Conservation (phyloP, 2,113 vertebrate species). For the Rhinichthys klamathensis region DNA sequence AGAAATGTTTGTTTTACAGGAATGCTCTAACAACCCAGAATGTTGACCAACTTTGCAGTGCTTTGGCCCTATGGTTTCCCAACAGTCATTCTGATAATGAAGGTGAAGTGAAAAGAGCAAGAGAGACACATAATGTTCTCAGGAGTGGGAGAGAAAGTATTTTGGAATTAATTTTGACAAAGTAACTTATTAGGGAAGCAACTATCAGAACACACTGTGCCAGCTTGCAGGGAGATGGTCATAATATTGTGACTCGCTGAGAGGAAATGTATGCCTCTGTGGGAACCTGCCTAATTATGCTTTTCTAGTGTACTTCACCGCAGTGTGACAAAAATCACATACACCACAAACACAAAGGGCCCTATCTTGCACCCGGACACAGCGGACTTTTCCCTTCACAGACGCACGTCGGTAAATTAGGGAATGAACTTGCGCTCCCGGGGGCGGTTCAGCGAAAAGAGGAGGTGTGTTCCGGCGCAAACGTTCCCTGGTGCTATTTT, state of each 20-base stretch:
- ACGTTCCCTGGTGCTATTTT: no score
- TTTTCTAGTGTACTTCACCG: background rate
- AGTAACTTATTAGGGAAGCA: background rate
- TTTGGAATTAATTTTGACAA: background rate
- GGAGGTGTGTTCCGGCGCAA: no score
- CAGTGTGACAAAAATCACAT: background rate
- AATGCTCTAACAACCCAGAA: background rate
- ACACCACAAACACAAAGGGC: background rate
- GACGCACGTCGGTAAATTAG: no score
- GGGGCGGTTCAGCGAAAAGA: no score
- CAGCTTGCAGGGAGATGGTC: background rate
- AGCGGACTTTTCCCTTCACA: no score
- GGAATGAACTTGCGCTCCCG: no score
- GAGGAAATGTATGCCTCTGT: background rate
- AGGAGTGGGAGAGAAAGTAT: background rate
- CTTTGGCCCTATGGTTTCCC: background rate
- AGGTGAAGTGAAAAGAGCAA: background rate
- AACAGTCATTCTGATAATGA: background rate
- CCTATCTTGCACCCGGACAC: no score
- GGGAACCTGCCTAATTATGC: conserved; percentile 14
- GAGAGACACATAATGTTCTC: background rate
- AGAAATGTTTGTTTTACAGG: background rate
- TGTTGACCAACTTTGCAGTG: background rate
- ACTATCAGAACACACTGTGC: conserved; percentile 20
- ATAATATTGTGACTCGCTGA: conserved; percentile 25